These are phyloP conservation scores for Paedocypris micromegethes DNA, from an alignment of 2,797 vertebrate genomes.

Conservation along the genomic window DNA sequence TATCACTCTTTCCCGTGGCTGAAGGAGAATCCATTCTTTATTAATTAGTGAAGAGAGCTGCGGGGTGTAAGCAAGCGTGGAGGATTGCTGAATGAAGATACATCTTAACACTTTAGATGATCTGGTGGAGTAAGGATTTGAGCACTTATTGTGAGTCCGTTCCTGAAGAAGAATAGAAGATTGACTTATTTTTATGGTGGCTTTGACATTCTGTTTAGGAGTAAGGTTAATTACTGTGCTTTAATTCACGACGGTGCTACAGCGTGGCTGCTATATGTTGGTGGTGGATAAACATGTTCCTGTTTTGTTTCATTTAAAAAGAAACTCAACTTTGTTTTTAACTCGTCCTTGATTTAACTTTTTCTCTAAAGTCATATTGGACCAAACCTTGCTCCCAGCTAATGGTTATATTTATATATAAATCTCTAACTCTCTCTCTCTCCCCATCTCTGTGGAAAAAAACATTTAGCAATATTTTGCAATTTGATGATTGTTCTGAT, in stretches of 20 bases:
- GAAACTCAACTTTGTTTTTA: constrained; percentile 56
- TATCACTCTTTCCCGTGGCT: constrained; percentile 40
- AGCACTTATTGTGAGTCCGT: no score
- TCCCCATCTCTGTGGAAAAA: not conserved
- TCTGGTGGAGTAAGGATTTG: no score
- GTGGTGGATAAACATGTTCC: constrained; percentile 22
- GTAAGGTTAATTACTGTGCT: constrained; percentile 1
- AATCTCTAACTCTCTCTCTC: constrained; percentile 10
- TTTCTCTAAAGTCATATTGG: constrained; percentile 50
- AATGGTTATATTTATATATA: not conserved
- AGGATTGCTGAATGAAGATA: constrained; percentile 9
- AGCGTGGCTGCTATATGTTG: not conserved
- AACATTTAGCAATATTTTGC: not conserved
- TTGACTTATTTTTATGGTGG: not conserved
- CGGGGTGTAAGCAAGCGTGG: constrained; percentile 3
- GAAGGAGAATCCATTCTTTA: constrained; percentile 36
- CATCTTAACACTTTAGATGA: not conserved
- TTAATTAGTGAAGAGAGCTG: constrained; percentile 59
- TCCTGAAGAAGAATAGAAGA: no score
- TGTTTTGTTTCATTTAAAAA: constrained; percentile 51
- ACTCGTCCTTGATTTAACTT: constrained; percentile 58
- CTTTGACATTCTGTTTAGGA: no score
- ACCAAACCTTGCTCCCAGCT: constrained; percentile 51
- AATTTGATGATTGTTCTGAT: not conserved
- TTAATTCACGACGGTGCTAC: no score